Base-by-base conservation (phyloP, 2,797 vertebrate species). In the Rachycentron canadum region DNA sequence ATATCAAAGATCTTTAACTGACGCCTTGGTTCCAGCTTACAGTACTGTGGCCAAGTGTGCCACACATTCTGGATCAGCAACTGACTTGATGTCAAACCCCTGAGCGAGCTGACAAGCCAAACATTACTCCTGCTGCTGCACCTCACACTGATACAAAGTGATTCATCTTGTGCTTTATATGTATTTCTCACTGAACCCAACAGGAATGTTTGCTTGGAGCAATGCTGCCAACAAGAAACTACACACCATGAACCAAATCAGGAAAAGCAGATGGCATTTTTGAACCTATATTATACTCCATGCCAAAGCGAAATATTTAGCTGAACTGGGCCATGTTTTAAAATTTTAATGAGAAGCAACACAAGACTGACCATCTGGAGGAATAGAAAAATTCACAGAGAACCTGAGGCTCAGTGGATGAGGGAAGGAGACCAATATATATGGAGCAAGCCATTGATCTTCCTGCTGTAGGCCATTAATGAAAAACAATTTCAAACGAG, bases 301-400 rank as follows among this genome's bases (percentile, higher is more conserved):
- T 76, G 61, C 53, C 78, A 63, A 74, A 75, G 73, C 11, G n/a
- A 79, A 86, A 82, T 78, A 79, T 77, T 82, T 69, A 76, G 56
- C 55, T 73, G 68, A 81, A 75, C 63, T 53, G 68, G 76, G 85
- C 60, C 68, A 60, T 28, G 69, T 70, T 79, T 81, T 84, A 32
- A 73, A 90, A 61, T 47, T 80, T 89, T 83, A 76, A 89, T 87
- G 76, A 86, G 68, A 70, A 65, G 70, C 76, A 87, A 82, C 65
- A 86, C 50, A 78, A 79, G 64, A 57, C 69, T 77, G 82, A 67
- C 87, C 84, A 88, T 88, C 83, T 88, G 81, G 76, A 86, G 62
- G 67, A 65, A 59, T 30, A 72, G 62, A 82, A 65, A 69, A 70
- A 76, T 45, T 66, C 64, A 61, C 61, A 73, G 63, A 69, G 56